These are phyloP conservation scores for Rana temporaria DNA, from an alignment of 2,113 vertebrate species.

Conservation along the genomic window DNA sequence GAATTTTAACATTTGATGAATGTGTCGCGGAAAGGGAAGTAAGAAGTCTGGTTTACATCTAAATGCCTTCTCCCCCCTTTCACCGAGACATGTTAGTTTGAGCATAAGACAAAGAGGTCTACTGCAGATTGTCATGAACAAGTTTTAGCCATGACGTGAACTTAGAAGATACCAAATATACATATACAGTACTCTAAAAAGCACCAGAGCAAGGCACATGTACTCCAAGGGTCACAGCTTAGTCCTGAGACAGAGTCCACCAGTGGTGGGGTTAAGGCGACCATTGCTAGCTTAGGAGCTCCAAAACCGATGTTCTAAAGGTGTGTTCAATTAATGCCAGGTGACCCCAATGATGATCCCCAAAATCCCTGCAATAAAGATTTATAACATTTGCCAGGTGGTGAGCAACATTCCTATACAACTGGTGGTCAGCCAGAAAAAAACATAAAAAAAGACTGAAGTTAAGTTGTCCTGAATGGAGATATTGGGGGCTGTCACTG, in stretches of 20 bases:
- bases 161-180: not conserved
- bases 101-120: slow-evolving; percentile 58
- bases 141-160: slow-evolving; percentile 7
- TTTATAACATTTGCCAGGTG: too few species aligned
- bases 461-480: too few species aligned
- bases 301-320: not conserved
- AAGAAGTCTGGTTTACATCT: slow-evolving; percentile 20
- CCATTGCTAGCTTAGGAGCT: not conserved
- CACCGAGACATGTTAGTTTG: slow-evolving; percentile 52
- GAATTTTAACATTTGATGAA: slow-evolving; percentile 7
- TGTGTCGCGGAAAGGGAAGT: slow-evolving; percentile 12
- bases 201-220: slow-evolving; percentile 31
- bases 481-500: too few species aligned
- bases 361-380: not conserved
- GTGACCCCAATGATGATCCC: not conserved
- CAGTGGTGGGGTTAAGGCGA: slow-evolving; percentile 1
- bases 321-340: not conserved
- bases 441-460: too few species aligned
- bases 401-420: too few species aligned
- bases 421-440: too few species aligned
- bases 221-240: not conserved
- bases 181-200: not conserved
- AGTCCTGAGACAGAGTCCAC: not conserved
- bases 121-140: not conserved
- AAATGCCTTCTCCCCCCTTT: not conserved